Conservation (phyloP, 2,113 vertebrate species). For the Callocephalon fimbriatum region DNA sequence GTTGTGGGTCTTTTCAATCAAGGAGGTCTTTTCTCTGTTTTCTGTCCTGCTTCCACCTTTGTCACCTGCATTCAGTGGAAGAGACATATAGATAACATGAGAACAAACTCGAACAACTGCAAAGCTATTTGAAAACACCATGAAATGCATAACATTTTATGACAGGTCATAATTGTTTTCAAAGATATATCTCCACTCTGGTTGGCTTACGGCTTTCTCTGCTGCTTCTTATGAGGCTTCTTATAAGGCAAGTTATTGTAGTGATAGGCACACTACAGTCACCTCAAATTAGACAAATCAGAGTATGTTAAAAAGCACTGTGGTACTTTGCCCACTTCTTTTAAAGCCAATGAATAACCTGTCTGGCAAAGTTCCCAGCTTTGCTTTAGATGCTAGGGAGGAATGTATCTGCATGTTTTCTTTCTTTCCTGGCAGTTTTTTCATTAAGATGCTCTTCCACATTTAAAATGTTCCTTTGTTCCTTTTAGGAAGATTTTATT, state of each 20-base stretch:
- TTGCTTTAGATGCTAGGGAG: background rate
- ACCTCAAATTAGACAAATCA: background rate
- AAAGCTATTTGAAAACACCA: background rate
- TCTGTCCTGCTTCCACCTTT: background rate
- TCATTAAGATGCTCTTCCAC: background rate
- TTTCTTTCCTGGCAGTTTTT: background rate
- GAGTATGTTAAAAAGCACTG: background rate
- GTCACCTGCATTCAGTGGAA: background rate
- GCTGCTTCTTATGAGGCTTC: background rate
- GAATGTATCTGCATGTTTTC: background rate
- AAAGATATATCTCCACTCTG: background rate
- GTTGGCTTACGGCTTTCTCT: background rate
- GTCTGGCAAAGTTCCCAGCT: background rate
- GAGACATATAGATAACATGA: accelerated
- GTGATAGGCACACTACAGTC: background rate
- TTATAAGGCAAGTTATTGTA: background rate
- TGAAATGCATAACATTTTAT: background rate
- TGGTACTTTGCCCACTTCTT: background rate
- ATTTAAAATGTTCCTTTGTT: background rate
- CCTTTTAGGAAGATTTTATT: accelerated
- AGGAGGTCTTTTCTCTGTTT: accelerated
- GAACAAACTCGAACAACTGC: background rate
- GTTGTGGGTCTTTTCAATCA: accelerated
- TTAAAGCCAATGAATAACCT: background rate
- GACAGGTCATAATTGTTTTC: background rate